Conservation (phyloP, 2,113 vertebrate genomes). For the Blennius ocellaris region DNA sequence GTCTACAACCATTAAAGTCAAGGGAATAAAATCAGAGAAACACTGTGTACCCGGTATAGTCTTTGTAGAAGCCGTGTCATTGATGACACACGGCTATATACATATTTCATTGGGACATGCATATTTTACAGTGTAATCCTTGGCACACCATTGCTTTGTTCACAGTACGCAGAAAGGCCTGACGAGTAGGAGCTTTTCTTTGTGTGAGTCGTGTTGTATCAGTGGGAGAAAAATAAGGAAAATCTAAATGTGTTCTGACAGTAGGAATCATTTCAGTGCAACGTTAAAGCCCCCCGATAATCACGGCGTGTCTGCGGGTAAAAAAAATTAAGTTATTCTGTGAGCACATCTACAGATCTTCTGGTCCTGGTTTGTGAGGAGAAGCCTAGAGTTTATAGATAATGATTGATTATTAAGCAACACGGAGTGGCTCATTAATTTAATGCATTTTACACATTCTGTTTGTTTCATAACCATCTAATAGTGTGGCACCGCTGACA, state of each 20-base stretch:
- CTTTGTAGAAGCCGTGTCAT: slow-evolving; percentile 75
- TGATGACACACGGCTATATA: slow-evolving; percentile 76
- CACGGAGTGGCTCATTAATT: neutral
- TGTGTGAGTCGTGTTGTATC: slow-evolving; percentile 45
- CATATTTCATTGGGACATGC: slow-evolving; percentile 80
- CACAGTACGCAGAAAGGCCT: slow-evolving; percentile 45
- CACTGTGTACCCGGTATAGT: slow-evolving; percentile 45
- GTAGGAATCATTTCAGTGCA: slow-evolving; percentile 21
- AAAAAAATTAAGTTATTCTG: neutral
- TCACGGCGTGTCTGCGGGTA: slow-evolving; percentile 9
- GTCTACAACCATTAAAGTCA: slow-evolving; percentile 77
- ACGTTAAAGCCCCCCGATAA: slow-evolving; percentile 26
- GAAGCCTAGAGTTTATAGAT: neutral
- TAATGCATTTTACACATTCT: slow-evolving; percentile 6
- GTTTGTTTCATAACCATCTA: too few species aligned
- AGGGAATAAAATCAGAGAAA: slow-evolving; percentile 66
- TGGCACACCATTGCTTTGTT: slow-evolving; percentile 75
- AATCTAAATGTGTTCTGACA: slow-evolving; percentile 44
- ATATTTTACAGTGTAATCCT: slow-evolving; percentile 80
- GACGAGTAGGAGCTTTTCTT: slow-evolving; percentile 53
- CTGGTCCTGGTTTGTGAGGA: neutral
- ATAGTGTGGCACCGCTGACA: neutral
- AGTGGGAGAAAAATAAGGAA: slow-evolving; percentile 28
- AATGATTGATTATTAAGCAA: slow-evolving; percentile 3
- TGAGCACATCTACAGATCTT: neutral